Base-by-base conservation (phyloP, 2,797 vertebrate genomes). In the Telmatherina bonti region DNA sequence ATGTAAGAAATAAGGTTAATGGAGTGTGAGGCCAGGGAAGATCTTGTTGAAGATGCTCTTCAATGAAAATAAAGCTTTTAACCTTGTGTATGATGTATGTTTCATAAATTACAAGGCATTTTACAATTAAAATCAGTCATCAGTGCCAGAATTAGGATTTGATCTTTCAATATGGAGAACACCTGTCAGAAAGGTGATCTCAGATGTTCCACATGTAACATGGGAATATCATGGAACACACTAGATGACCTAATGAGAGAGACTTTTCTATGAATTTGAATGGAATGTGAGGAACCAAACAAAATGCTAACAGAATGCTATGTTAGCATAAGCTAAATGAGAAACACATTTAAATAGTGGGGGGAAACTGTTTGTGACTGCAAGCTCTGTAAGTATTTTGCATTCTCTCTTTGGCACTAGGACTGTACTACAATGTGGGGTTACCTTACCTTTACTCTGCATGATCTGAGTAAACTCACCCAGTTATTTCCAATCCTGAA, bases 1-100 rank as follows among this genome's bases (percentile, higher is more conserved):
- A 54, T 71, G 74, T 67, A 55, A 63, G 51, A 64, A 84, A 24
- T 18, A 53, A 72, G 62, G 77, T 83, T 84, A 82, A 83, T 85
- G 67, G 54, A 74, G 41, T 68, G 62, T 55, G 51, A 61, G 54
- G 71, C 72, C 57, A 84, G 63, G 45, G 58, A 15, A 74, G 15
- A 74, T 76, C 53, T 26, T 27, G 20, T 75, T 73, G 63, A 27
- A 70, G 47, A 24, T 10, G 9, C 47, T 7, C 6, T 31, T 27
- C 73, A 41, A 49, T 71, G 26, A 68, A 38, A 54, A 60, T 10
- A 5, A 11, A 58, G 56, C 1, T 18, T 22, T 57, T 7, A 26
- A 55, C 56, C n/a, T 49, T 49, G 47, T 49, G 18, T 18, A 45
- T 45, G 18, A 45, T 5, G n/a, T 45, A 20, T 20, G 4, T 41